phyloP scores from a whole-genome alignment of 2,888 invertebrate species.

The Chrysolina haemoptera region DNA sequence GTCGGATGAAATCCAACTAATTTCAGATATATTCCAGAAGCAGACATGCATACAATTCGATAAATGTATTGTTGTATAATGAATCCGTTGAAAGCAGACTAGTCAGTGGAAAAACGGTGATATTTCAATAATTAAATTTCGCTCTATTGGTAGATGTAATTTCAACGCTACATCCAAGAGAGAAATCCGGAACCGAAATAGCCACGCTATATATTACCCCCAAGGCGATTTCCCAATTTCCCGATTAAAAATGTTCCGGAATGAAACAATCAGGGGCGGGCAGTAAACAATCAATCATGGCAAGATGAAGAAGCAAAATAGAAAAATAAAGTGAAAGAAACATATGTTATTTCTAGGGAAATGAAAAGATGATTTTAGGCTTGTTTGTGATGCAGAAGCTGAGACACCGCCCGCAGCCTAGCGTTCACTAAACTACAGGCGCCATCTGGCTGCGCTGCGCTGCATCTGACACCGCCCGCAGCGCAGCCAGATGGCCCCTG shows the following conservation, averaged over 20 bases:
- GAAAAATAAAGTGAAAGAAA: background rate
- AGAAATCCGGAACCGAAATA: background rate
- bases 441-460: too few species aligned
- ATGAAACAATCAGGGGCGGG: background rate
- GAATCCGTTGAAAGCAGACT: background rate
- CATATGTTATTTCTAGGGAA: background rate
- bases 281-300: background rate
- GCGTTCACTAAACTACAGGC: too few species aligned
- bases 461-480: too few species aligned
- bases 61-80: background rate
- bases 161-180: background rate
- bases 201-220: background rate
- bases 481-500: too few species aligned
- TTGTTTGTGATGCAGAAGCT: too few species aligned
- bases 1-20: background rate
- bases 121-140: background rate
- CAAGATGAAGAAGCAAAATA: background rate
- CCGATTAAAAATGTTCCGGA: background rate
- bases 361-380: background rate
- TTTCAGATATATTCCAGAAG: background rate
- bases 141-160: background rate
- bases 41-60: background rate
- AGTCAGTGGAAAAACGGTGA: background rate
- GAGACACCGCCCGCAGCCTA: too few species aligned
- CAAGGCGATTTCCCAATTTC: background rate